phyloP scores from a whole-genome alignment of 2,113 vertebrate species.

The Elephantulus edwardii region DNA sequence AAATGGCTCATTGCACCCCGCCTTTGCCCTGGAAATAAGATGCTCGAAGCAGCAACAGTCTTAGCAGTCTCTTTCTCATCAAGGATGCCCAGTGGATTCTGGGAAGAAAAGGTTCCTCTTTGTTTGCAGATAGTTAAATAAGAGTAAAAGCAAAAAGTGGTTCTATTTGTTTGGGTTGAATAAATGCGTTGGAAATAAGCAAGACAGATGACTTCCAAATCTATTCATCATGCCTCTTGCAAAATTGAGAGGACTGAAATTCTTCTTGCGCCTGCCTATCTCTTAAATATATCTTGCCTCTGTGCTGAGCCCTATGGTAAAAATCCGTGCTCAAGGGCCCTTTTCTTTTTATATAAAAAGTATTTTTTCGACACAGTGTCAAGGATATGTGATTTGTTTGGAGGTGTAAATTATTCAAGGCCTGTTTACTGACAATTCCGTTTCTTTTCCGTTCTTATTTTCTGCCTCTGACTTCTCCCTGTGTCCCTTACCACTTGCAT shows the following conservation, averaged over 20 bases:
- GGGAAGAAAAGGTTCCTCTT: background rate
- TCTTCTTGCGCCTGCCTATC: background rate
- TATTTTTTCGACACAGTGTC: slow-evolving; percentile 13
- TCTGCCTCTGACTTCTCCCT: background rate
- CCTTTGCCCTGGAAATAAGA: background rate
- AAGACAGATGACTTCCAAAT: background rate
- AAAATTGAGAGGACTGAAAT: slow-evolving; percentile 2
- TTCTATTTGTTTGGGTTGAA: slow-evolving; percentile 31
- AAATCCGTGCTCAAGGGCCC: background rate
- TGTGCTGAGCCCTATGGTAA: background rate
- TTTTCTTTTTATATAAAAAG: slow-evolving; percentile 28
- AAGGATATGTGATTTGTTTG: slow-evolving; percentile 37
- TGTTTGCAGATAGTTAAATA: background rate
- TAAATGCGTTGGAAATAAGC: slow-evolving; percentile 20
- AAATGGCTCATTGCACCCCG: background rate
- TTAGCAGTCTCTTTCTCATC: background rate
- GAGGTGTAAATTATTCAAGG: slow-evolving; percentile 18
- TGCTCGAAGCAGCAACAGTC: background rate
- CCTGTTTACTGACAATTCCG: background rate
- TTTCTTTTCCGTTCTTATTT: background rate
- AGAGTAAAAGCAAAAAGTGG: background rate
- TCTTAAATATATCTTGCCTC: slow-evolving; percentile 24
- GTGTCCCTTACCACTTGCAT: background rate
- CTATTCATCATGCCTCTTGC: background rate
- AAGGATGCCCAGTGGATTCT: background rate